Evolutionary conservation across 2,888 invertebrate species (phyloP), one percentile per base, ranked within the genome.

Genomic region (Sminthurinus aureus): DNA sequence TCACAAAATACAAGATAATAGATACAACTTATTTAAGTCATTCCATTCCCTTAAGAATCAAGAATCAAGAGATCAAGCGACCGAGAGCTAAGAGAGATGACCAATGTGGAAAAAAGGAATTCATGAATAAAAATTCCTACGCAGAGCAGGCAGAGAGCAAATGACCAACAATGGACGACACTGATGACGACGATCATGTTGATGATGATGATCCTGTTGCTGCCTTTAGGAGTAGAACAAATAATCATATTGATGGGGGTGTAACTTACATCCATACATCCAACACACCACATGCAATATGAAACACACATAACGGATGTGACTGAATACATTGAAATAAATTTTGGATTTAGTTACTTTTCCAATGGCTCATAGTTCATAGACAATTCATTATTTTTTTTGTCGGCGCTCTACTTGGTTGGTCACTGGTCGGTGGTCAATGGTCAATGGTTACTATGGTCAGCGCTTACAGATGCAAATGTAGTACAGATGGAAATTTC

Each of bases 161-260:
- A 64, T 64, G 64, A 64, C 64, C 12, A 71, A 71, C 12, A 73
- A 73, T 24, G 38, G 6, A 6, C 38, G 6, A 38, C 38, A 6
- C 1, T 6, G 6, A 38, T 6, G 38, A 38, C 38, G 6, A 38
- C 38, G 69, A 69, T 77, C 12, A 78, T 22, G 26, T 12, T 52
- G 51, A n/a, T 66, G 26, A 22, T n/a, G 52, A 38, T 76, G 78
- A 84, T 85, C 82, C 86, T 85, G 86, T 87, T 87, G 85, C 85
- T 87, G 86, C 86, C 86, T 86, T 79, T 78, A 85, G 86, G 86
- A 84, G 66, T 87, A 84, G 86, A 85, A 84, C 86, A 85, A 80
- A 82, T 82, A 83, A 85, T 81, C n/a, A n/a, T 73, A 69, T 69
- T 74, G 77, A 75, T 83, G 77, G 80, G 76, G 73, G 83, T 74